Conservation (phyloP, 2,888 invertebrate species). For the Nipponacmea schrenckii region DNA sequence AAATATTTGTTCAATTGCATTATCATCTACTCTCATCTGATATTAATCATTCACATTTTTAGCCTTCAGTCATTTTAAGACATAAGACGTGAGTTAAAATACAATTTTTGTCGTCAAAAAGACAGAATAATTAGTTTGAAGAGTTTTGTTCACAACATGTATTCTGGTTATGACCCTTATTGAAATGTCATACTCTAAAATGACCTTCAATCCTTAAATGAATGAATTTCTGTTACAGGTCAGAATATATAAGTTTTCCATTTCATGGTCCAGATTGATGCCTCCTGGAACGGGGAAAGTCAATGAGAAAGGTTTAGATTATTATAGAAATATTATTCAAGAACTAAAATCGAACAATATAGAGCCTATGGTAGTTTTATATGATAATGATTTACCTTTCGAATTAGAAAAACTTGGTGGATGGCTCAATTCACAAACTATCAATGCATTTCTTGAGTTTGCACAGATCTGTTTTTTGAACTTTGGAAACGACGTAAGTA, state of each 20-base stretch:
- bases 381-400: slow-evolving; percentile 66
- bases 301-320: slow-evolving; percentile 78
- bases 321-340: slow-evolving; percentile 81
- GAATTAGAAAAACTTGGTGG: slow-evolving; percentile 67
- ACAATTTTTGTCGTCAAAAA: too few species aligned
- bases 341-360: slow-evolving; percentile 75
- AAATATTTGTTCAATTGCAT: too few species aligned
- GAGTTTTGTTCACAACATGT: too few species aligned
- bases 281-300: slow-evolving; percentile 70
- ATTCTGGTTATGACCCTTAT: too few species aligned
- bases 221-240: slow-evolving; percentile 32
- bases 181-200: too few species aligned
- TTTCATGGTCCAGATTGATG: slow-evolving; percentile 80
- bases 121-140: too few species aligned
- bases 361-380: slow-evolving; percentile 73
- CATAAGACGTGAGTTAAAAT: neutral
- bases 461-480: slow-evolving; percentile 62
- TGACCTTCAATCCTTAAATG: too few species aligned
- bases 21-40: too few species aligned
- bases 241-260: slow-evolving; percentile 61
- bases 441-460: slow-evolving; percentile 62
- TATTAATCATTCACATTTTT: too few species aligned
- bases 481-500: slow-evolving; percentile 62
- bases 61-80: too few species aligned
- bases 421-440: slow-evolving; percentile 58